A percentile compares a stretch with the other conserved stretches of the same genome.
Conservation (phyloP, 2,797 vertebrate species). For the Crax fasciolata region DNA sequence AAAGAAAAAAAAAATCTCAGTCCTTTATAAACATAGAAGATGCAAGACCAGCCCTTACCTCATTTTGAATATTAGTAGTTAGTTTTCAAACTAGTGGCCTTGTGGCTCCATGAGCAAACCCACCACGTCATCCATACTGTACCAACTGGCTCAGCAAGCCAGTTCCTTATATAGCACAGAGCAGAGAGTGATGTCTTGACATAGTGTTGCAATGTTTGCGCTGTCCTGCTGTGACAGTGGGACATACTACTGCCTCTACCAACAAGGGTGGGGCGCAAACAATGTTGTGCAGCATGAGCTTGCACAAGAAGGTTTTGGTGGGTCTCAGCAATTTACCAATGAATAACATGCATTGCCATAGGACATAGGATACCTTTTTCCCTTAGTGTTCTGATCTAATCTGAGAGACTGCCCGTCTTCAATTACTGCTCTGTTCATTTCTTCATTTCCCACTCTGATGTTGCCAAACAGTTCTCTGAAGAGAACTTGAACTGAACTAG, state of each 20-base stretch:
- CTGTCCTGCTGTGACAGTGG: neutral
- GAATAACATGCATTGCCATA: neutral
- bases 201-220: neutral
- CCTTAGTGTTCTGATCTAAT: neutral
- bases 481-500: neutral
- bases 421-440: neutral
- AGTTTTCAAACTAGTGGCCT: slow-evolving; percentile 13
- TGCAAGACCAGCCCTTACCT: slow-evolving; percentile 44
- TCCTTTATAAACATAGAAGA: slow-evolving; percentile 51
- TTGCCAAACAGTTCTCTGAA: neutral
- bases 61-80: slow-evolving; percentile 58
- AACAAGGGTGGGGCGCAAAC: neutral
- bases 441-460: neutral
- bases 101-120: slow-evolving; percentile 57
- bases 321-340: neutral
- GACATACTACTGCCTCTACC: neutral
- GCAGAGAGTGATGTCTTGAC: neutral
- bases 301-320: neutral
- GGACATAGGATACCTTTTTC: neutral
- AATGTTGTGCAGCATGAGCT: accelerated
- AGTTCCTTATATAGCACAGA: slow-evolving; percentile 42
- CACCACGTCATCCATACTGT: neutral
- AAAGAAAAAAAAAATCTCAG: neutral
- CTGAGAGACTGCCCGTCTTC: neutral
- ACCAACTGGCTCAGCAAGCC: neutral